Percentiles rank a stretch among this genome's conserved stretches.
Evolutionary conservation across 2,113 vertebrate species (phyloP).

Genomic region (Lepidothrix coronata): DNA sequence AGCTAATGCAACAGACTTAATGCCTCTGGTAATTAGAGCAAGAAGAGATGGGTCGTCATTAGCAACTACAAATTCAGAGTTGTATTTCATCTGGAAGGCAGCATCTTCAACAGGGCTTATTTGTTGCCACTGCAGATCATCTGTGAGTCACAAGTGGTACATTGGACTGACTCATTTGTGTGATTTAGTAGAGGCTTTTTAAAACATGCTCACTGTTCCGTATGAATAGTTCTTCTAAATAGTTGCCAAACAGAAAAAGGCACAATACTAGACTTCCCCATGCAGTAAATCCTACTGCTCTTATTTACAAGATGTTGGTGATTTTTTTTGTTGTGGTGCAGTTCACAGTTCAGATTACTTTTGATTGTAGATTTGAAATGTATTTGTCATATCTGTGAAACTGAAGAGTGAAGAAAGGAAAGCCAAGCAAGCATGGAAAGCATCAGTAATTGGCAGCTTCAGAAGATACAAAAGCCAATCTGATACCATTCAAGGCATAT

Average conservation of each 20-base stretch:
- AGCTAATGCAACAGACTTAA: conserved; percentile 43
- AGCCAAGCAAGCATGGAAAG: not conserved
- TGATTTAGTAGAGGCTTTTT: conserved; percentile 38
- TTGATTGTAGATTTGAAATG: not conserved
- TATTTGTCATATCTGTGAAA: not conserved
- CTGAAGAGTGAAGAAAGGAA: not conserved
- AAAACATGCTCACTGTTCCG: not conserved
- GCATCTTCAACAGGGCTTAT: conserved; percentile 17
- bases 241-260: conserved; percentile 10
- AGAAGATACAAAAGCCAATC: not conserved
- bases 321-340: not conserved
- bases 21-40: conserved; percentile 56
- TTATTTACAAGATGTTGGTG: not conserved
- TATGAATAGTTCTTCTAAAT: conserved; percentile 12
- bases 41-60: conserved; percentile 34
- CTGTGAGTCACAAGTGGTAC: conserved; percentile 18
- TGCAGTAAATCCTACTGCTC: not conserved
- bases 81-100: conserved; percentile 44
- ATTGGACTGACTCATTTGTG: conserved; percentile 16
- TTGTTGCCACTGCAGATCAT: conserved; percentile 32
- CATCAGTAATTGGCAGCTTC: not conserved
- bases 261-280: not conserved
- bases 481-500: not conserved
- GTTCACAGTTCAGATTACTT: not conserved
- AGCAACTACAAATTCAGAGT: conserved; percentile 29